Evolutionary conservation across 2,888 invertebrate species (phyloP), one percentile per base, ranked within the genome.

Genomic region (Rutpela maculata): DNA sequence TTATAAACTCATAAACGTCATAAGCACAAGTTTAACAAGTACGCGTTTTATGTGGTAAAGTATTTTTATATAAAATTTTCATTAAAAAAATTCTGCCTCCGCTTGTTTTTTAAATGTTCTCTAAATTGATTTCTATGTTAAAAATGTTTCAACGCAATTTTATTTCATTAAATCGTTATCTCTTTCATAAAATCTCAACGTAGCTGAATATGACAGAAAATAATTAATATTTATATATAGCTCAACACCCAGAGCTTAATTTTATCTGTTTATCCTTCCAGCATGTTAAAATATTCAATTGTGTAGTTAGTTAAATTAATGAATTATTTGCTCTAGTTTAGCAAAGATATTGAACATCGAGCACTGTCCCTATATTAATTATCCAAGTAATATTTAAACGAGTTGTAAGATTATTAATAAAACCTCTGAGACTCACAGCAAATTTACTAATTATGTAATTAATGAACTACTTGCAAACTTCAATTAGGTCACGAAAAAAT

Each of bases 171-270:
- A 26, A 60, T 60, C 60, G 26, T 63, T 63, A 63, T 63, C 12
- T 63, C 35, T 63, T 35, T 63, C 35, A 43, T 65, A 43, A 65
- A n/a, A 19, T 38, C 19, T 43, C 50, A n/a, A 50, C 17, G 65
- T 43, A 22, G 43, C 43, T 65, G 65, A 65, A 65, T 12, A 65
- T 65, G 65, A 65, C 65, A 65, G 65, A 65, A 65, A 65, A 65
- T 43, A 65, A 65, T 65, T 65, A 65, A 65, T 65, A 65, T 65
- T 65, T 65, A 65, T 65, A 18, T 65, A 65, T 38, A 38, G 63
- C 63, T 38, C 38, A 38, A 65, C n/a, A 38, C 35, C 10, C 38
- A n/a, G 6, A 50, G 50, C n/a, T 50, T 50, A 15, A 65, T 38
- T 65, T 38, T 65, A 22, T 62, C 26, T 62, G 62, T 50, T 26